Conservation (phyloP, 2,888 invertebrate genomes). For the Rambutsinella grinnellia region DNA sequence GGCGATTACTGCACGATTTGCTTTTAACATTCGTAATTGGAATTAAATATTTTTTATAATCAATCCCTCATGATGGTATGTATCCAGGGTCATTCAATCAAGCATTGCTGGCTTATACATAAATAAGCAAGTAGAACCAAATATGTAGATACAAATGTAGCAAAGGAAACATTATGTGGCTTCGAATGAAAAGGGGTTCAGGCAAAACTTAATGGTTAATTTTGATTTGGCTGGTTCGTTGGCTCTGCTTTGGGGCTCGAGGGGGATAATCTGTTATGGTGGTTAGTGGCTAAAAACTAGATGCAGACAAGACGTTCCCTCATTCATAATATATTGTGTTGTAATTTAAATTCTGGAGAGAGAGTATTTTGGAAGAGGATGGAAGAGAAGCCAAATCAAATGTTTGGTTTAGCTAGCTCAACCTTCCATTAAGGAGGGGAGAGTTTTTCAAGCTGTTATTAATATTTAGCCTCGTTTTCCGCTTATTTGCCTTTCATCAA, state of each 20-base stretch:
- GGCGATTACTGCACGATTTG: too few species aligned
- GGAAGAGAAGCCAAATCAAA: constrained; percentile 12
- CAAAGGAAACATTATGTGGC: too few species aligned
- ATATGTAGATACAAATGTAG: too few species aligned
- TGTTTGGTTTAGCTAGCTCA: constrained; percentile 16
- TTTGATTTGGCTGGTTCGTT: constrained; percentile 43
- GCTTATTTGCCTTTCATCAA: constrained; percentile 54
- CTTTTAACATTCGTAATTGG: too few species aligned
- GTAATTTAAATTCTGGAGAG: neutral
- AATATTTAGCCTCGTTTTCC: constrained; percentile 53
- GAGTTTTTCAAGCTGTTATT: constrained; percentile 36
- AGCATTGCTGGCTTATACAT: too few species aligned
- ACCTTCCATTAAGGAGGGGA: neutral
- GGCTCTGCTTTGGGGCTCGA: constrained; percentile 8
- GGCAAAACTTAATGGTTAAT: constrained; percentile 60
- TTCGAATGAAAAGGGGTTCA: constrained; percentile 15
- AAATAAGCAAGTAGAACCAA: too few species aligned
- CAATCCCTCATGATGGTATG: too few species aligned
- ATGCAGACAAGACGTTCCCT: neutral
- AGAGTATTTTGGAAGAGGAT: neutral
- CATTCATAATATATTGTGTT: neutral
- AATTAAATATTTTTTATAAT: too few species aligned
- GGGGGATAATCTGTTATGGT: constrained; percentile 13
- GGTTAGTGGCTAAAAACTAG: neutral
- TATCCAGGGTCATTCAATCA: too few species aligned